Conservation (phyloP, 2,113 vertebrate genomes). For the Actenoides hombroni region DNA sequence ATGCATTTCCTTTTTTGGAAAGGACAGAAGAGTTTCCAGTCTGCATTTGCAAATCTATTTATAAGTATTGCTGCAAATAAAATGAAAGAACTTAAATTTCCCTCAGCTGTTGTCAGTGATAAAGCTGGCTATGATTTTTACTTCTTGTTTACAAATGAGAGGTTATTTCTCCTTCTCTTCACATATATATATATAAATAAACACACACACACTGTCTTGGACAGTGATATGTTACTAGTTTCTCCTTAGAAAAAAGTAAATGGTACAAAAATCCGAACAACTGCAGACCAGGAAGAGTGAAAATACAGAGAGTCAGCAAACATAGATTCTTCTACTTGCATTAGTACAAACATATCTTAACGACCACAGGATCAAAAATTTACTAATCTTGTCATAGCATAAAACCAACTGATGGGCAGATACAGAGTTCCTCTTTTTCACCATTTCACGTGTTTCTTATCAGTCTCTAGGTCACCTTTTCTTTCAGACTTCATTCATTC, state of each 20-base stretch:
- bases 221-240: neutral
- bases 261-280: neutral
- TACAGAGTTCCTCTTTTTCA: neutral
- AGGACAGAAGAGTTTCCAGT: neutral
- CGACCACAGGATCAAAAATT: neutral
- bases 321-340: neutral
- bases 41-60: conserved; percentile 18
- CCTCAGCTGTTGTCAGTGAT: neutral
- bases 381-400: neutral
- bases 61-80: conserved; percentile 11
- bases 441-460: neutral
- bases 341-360: neutral
- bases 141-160: neutral
- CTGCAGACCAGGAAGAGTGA: neutral
- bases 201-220: neutral
- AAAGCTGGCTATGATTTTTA: neutral
- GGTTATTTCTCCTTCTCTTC: neutral
- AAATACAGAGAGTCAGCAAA: neutral
- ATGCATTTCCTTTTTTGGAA: neutral
- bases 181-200: neutral
- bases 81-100: neutral
- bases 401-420: neutral
- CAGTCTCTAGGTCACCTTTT: neutral
- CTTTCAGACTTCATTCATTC: no score
- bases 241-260: neutral